Evolutionary conservation across 1,140 invertebrate genomes (phyloP), one percentile per base, ranked within the genome.

Genomic region (Anoplolepis gracilipes): DNA sequence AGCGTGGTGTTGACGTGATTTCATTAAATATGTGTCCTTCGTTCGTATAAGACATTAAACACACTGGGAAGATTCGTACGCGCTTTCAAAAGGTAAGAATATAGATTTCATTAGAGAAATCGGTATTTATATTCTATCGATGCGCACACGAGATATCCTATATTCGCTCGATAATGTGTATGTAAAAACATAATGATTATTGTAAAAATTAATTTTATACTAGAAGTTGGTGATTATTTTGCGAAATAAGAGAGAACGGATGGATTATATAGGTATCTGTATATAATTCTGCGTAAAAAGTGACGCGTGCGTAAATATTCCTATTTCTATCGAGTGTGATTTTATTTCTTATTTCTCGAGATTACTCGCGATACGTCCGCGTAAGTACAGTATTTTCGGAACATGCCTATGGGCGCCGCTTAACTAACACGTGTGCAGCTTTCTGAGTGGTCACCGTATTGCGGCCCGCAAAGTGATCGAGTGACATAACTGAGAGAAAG

Each of bases 361-460:
- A 79, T 53, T 55, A 28, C 28, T 4, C 36, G 10, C 16, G 16
- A 19, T 42, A 3, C 19, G 19, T 2, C 11, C 8, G 42, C 25
- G 19, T 16, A 22, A 25, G 30, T 13, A 28, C 11, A 39, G 3
- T 73, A 73, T 82, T 82, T 28, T 82, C 25, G 65, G 30, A 79
- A 22, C 22, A 36, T 19, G 13, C 19, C 46, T 49, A 5, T 19
- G 42, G 11, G 36, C 42, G 42, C 22, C 19, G 57, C 28, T 57
- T 25, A 3, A 33, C 46, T 19, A 22, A 57, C 77, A 70, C 49
- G 77, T 42, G 64, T 22, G 39, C 39, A 55, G 46, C 65, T 81
- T 16, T 6, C 36, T 46, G 8, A 36, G 78, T 39, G 53, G n/a
- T n/a, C n/a, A 42, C 36, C 53, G n/a, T 73, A 59, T 46, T 81